Conservation (phyloP, 1,140 invertebrate species). For the Drosophila parabipectinata region DNA sequence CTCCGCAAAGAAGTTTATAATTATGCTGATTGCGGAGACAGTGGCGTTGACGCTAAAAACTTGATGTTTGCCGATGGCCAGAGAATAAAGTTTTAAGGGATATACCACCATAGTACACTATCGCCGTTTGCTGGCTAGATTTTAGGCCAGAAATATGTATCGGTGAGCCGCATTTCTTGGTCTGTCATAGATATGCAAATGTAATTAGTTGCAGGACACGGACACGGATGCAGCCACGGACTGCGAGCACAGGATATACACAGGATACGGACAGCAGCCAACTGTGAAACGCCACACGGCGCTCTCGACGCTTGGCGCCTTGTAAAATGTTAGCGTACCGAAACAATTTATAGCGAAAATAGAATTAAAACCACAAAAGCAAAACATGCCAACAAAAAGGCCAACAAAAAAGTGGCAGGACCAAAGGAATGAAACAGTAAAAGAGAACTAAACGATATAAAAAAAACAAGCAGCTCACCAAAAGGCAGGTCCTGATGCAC, state of each 20-base stretch:
- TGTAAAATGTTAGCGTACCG: constrained; percentile 77
- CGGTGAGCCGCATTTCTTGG: constrained; percentile 54
- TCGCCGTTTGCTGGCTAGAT: constrained; percentile 9
- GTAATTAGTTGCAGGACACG: constrained; percentile 70
- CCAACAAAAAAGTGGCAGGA: constrained; percentile 27
- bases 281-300: constrained; percentile 63
- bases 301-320: constrained; percentile 43
- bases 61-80: constrained; percentile 33
- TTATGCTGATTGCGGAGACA: constrained; percentile 74
- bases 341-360: constrained; percentile 82
- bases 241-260: constrained; percentile 36
- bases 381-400: constrained; percentile 64
- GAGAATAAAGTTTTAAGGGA: constrained; percentile 21
- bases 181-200: constrained; percentile 77
- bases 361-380: constrained; percentile 82
- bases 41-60: constrained; percentile 28
- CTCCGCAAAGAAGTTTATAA: constrained; percentile 68
- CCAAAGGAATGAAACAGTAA: constrained; percentile 47
- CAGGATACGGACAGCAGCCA: constrained; percentile 52
- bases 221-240: constrained; percentile 29
- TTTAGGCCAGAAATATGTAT: constrained; percentile 51
- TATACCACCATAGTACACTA: neutral
- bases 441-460: constrained; percentile 46
- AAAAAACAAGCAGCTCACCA: constrained; percentile 55
- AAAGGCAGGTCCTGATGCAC: constrained; percentile 46